Percentiles rank a stretch among this genome's conserved stretches.
These are phyloP conservation scores for Drosophila greeni DNA, from an alignment of 2,888 invertebrate genomes.

Conservation along the genomic window DNA sequence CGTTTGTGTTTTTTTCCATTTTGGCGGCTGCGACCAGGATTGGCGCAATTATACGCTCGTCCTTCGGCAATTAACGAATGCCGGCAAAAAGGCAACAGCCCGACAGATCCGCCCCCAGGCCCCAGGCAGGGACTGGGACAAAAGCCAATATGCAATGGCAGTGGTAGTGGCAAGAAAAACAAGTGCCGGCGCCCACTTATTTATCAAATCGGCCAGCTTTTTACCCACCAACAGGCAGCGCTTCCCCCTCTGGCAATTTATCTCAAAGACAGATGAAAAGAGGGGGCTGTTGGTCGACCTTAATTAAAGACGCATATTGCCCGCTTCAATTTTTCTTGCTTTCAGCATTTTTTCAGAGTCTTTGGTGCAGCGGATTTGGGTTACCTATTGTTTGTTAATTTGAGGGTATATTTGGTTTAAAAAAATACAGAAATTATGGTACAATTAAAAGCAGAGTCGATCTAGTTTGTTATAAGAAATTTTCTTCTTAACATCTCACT, in stretches of 20 bases:
- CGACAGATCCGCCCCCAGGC: slow-evolving; percentile 43
- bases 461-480: too few relatives aligned
- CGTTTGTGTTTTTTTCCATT: slow-evolving; percentile 23
- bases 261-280: slow-evolving; percentile 55
- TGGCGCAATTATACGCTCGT: slow-evolving; percentile 68
- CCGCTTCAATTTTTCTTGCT: slow-evolving; percentile 40
- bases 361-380: neutral
- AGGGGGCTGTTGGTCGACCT: slow-evolving; percentile 54
- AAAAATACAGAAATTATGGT: fast-evolving
- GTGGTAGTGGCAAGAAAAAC: slow-evolving; percentile 12
- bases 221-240: neutral
- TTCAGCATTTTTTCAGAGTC: neutral
- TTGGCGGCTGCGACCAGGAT: slow-evolving; percentile 45
- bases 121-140: slow-evolving; percentile 21
- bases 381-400: neutral
- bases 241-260: slow-evolving; percentile 53
- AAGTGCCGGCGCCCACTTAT: slow-evolving; percentile 52
- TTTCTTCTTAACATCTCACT: too few relatives aligned
- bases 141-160: slow-evolving; percentile 36
- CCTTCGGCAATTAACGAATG: slow-evolving; percentile 67
- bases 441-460: neutral
- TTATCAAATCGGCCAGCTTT: slow-evolving; percentile 62
- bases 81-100: slow-evolving; percentile 35
- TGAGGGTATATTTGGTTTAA: neutral
- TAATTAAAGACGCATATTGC: slow-evolving; percentile 72